Conservation (phyloP, 2,797 vertebrate species). For the Lagorchestes hirsutus region DNA sequence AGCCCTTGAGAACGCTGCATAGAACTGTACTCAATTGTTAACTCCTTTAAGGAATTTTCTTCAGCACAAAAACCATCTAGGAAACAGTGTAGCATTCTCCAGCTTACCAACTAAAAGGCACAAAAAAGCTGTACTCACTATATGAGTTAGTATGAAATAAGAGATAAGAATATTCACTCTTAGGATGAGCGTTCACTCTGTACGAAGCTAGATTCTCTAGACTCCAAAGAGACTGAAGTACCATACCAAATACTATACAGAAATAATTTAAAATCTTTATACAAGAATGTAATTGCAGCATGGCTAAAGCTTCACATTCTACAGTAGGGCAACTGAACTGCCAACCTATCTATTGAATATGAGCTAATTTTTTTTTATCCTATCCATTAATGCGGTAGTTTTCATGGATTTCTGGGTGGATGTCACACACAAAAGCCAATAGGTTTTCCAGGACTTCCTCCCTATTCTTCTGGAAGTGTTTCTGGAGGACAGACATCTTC, state of each 20-base stretch:
- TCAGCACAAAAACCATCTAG: slow-evolving; percentile 63
- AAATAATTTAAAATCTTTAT: slow-evolving; percentile 81
- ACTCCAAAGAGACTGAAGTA: slow-evolving; percentile 47
- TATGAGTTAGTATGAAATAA: slow-evolving; percentile 61
- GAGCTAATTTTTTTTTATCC: background rate
- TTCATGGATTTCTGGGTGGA: slow-evolving; percentile 88
- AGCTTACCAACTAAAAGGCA: slow-evolving; percentile 40
- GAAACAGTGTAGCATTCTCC: slow-evolving; percentile 20
- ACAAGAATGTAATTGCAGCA: background rate
- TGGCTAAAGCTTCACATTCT: slow-evolving; percentile 69
- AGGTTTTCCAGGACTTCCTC: slow-evolving; percentile 87
- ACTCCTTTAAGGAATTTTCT: slow-evolving; percentile 67
- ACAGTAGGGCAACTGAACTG: slow-evolving; percentile 46
- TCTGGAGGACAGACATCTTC: slow-evolving; percentile 87
- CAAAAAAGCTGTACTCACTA: slow-evolving; percentile 31
- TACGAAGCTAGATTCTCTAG: slow-evolving; percentile 58
- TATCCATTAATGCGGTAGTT: slow-evolving; percentile 90
- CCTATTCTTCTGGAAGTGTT: slow-evolving; percentile 87
- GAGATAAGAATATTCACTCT: slow-evolving; percentile 60
- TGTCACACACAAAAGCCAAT: slow-evolving; percentile 87
- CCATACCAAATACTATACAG: slow-evolving; percentile 72
- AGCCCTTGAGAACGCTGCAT: slow-evolving; percentile 79
- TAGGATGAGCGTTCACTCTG: slow-evolving; percentile 57
- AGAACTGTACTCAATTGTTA: slow-evolving; percentile 55
- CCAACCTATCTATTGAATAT: background rate